phyloP scores from a whole-genome alignment of 2,888 invertebrate genomes.

The Tineola bisselliella region DNA sequence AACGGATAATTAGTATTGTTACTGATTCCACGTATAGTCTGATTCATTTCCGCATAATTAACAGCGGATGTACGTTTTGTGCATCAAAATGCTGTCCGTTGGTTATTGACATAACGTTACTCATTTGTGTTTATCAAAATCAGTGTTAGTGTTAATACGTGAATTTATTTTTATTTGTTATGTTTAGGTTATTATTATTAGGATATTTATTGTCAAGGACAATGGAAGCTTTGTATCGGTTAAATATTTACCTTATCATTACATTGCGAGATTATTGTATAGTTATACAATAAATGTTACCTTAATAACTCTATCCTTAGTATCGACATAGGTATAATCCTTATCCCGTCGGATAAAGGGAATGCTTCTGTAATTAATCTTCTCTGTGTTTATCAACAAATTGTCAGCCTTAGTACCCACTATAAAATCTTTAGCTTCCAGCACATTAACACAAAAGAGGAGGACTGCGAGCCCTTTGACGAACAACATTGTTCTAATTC shows the following conservation, averaged over 20 bases:
- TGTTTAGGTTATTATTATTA: no score
- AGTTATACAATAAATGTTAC: no score
- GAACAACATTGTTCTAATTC: not conserved
- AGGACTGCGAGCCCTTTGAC: slow-evolving; percentile 23
- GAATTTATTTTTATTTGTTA: no score
- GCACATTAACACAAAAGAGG: slow-evolving; percentile 29
- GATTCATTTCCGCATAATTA: slow-evolving; percentile 6
- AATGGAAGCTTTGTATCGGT: no score
- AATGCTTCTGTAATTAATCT: slow-evolving; percentile 34
- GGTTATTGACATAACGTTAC: not conserved
- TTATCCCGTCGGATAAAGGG: slow-evolving; percentile 44
- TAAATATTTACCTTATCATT: no score
- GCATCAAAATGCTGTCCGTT: not conserved
- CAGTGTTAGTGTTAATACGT: no score
- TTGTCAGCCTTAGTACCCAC: slow-evolving; percentile 46
- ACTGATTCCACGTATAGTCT: not conserved
- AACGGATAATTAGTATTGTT: not conserved
- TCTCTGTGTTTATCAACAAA: slow-evolving; percentile 48
- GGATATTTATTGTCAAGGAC: no score
- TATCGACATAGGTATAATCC: slow-evolving; percentile 45
- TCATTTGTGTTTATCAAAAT: no score
- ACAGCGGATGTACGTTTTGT: slow-evolving; percentile 4
- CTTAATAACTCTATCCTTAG: slow-evolving; percentile 48
- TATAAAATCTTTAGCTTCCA: slow-evolving; percentile 44
- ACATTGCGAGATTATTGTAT: no score